A percentile compares a stretch with the other conserved stretches of the same genome.
phyloP scores from a whole-genome alignment of 2,113 vertebrate genomes.

The Oryzias curvinotus region DNA sequence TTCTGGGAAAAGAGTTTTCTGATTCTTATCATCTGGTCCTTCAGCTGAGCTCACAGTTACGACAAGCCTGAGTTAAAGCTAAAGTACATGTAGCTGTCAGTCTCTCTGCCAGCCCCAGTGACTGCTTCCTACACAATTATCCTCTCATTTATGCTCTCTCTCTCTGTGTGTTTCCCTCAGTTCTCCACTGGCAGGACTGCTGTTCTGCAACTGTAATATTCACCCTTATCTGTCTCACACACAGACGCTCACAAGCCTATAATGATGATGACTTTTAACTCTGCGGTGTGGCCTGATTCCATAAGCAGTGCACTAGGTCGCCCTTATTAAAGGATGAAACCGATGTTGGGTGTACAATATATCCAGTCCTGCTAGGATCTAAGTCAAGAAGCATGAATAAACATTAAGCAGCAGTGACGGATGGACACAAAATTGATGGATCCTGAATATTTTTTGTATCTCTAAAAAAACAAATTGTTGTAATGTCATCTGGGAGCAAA shows the following conservation, averaged over 20 bases:
- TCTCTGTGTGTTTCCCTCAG: slow-evolving; percentile 1
- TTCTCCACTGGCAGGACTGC: slow-evolving; percentile 17
- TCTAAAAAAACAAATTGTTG: slow-evolving; percentile 11
- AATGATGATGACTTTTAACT: slow-evolving; percentile 67
- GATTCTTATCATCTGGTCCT: slow-evolving; percentile 8
- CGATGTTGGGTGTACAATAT: slow-evolving; percentile 34
- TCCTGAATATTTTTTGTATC: slow-evolving; percentile 10
- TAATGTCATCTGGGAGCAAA: slow-evolving; percentile 30
- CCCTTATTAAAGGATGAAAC: slow-evolving; percentile 60
- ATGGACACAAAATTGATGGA: slow-evolving; percentile 22
- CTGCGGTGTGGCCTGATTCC: slow-evolving; percentile 44
- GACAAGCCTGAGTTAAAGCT: slow-evolving; percentile 22
- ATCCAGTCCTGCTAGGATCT: slow-evolving; percentile 27
- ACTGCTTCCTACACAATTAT: slow-evolving; percentile 10
- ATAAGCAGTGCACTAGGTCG: slow-evolving; percentile 53
- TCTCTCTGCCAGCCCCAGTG: slow-evolving; percentile 1
- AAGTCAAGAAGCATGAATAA: slow-evolving; percentile 10
- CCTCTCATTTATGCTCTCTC: slow-evolving; percentile 9
- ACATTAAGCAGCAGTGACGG: slow-evolving; percentile 32
- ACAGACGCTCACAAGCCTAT: slow-evolving; percentile 20
- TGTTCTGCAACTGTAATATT: slow-evolving; percentile 10
- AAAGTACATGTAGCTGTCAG: slow-evolving; percentile 21
- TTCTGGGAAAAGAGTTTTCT: slow-evolving; percentile 3
- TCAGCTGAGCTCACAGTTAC: slow-evolving; percentile 24
- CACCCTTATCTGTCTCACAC: neutral